Evolutionary conservation across 2,888 invertebrate genomes (phyloP), one percentile per base, ranked within the genome.

Genomic region (Ypsolopha scabrella): DNA sequence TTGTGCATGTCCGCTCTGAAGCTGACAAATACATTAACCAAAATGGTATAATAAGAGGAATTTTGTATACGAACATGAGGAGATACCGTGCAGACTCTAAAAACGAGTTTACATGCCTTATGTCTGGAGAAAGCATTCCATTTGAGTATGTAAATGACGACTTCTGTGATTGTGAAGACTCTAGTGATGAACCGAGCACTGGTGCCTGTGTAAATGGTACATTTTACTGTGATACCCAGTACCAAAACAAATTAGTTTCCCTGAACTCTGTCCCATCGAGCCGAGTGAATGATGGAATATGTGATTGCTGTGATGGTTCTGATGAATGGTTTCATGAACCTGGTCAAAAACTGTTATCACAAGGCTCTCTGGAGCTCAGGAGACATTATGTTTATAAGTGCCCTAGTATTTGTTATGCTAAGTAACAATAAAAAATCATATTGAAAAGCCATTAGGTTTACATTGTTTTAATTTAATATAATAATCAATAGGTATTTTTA

Each of bases 301-400:
- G 98, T 86, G 96, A 96, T 75, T 96, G 96, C 66, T 96, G 95
- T 75, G 96, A 96, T 80, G 95, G 95, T n/a, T 93, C 94, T 46
- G 96, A 96, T 75, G 96, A 96, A 74, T 94, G 92, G 91, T 57
- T 75, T 7, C 60, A 64, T 51, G 46, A 61, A 3, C 36, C 57
- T 7, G 60, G 58, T 24, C 56, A 63, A 44, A 70, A 66, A 56
- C 55, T 83, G 34, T 58, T 85, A 13, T 80, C 80, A 9, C 83
- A 85, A 60, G 67, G 65, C 48, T 65, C 67, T 54, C 45, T 53
- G 7, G 70, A 62, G 51, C 65, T 74, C 55, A 70, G 65, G 52
- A 77, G 81, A 59, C 65, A 67, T 62, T 79, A 72, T 72, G 75
- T 76, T 24, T 54, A 52, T 2, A 66, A 70, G 58, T 86, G 86